Conservation (phyloP, 2,113 vertebrate genomes). For the Urocitellus parryii region DNA sequence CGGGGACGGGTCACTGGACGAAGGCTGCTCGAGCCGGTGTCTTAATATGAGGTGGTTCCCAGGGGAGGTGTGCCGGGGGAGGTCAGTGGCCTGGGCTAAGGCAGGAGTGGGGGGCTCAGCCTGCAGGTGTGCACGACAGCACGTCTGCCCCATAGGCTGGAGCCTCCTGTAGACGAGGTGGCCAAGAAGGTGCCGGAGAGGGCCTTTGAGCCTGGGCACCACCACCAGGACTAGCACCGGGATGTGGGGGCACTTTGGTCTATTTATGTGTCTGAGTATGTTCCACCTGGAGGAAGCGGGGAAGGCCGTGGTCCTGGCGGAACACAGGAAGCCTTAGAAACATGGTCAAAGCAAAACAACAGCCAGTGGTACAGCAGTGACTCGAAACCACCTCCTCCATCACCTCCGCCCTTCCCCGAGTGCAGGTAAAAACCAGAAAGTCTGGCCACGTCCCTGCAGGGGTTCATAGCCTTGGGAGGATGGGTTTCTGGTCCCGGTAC, state of each 20-base stretch:
- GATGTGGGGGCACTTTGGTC: rapidly evolving
- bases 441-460: rapidly evolving
- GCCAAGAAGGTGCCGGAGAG: rapidly evolving
- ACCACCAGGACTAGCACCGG: background rate
- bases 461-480: rapidly evolving
- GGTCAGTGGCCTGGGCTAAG: rapidly evolving
- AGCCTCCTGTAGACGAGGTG: rapidly evolving
- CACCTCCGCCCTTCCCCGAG: rapidly evolving
- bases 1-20: rapidly evolving
- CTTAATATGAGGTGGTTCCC: background rate
- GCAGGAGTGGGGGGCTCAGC: rapidly evolving
- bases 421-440: background rate
- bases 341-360: background rate
- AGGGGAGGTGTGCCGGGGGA: too few species aligned
- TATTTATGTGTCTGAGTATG: rapidly evolving
- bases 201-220: too few species aligned
- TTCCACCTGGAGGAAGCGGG: rapidly evolving
- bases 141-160: background rate
- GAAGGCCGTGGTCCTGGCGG: background rate
- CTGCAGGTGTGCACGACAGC: rapidly evolving
- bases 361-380: rapidly evolving
- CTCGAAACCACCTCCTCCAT: rapidly evolving
- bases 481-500: background rate
- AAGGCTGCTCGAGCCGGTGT: background rate
- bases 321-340: background rate